phyloP scores from a whole-genome alignment of 1,140 invertebrate genomes.

The Drosophila sucinea region DNA sequence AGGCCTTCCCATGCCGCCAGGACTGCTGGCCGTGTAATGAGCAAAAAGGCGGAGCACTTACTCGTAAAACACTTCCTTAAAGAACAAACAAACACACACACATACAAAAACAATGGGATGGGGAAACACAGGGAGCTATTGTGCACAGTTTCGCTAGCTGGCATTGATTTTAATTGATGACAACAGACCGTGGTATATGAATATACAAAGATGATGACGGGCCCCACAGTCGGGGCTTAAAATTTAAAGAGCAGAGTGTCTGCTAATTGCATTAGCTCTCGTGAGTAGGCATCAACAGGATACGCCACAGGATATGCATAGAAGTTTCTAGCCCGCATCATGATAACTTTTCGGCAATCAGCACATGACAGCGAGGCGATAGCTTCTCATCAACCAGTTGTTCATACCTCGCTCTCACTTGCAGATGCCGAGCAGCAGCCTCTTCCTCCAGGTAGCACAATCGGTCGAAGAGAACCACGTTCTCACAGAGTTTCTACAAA shows the following conservation, averaged over 20 bases:
- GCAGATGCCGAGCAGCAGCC: slow-evolving; percentile 67
- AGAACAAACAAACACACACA: slow-evolving; percentile 24
- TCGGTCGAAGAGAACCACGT: slow-evolving; percentile 87
- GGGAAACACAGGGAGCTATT: slow-evolving; percentile 21
- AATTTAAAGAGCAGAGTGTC: slow-evolving; percentile 40
- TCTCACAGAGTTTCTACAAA: slow-evolving; percentile 86
- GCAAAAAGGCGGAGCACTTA: slow-evolving; percentile 50
- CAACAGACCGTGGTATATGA: slow-evolving; percentile 41
- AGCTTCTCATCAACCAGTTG: slow-evolving; percentile 85
- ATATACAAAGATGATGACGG: slow-evolving; percentile 10
- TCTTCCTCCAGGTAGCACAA: slow-evolving; percentile 86
- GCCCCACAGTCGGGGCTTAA: slow-evolving; percentile 21
- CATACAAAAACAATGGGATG: background rate
- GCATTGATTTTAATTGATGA: slow-evolving; percentile 67
- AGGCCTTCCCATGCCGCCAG: slow-evolving; percentile 23
- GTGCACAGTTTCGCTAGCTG: slow-evolving; percentile 36
- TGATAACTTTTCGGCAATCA: slow-evolving; percentile 83
- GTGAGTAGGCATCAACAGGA: slow-evolving; percentile 22
- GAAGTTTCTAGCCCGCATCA: slow-evolving; percentile 34
- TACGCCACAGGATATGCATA: slow-evolving; percentile 13
- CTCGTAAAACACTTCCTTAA: slow-evolving; percentile 37
- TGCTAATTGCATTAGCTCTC: slow-evolving; percentile 54
- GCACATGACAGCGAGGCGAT: slow-evolving; percentile 86
- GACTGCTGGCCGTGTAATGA: slow-evolving; percentile 41
- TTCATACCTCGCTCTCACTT: slow-evolving; percentile 84